phyloP scores from a whole-genome alignment of 1,140 invertebrate genomes.

The Drosophila nebulosa region DNA sequence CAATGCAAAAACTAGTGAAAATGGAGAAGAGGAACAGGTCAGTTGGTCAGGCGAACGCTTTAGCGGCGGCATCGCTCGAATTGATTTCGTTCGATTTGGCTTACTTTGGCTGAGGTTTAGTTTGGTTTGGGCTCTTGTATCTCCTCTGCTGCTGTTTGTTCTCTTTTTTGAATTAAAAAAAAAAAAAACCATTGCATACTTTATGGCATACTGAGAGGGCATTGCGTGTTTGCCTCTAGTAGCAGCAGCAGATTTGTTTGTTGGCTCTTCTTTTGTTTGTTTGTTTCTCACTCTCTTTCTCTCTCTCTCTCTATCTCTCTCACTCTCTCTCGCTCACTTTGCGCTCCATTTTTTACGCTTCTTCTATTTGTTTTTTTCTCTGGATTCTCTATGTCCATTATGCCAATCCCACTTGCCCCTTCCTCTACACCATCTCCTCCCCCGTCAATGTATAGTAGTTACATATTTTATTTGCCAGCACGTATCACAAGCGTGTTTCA shows the following conservation, averaged over 20 bases:
- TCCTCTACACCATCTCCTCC: no score
- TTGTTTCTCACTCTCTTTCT: constrained; percentile 15
- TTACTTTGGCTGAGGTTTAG: constrained; percentile 1
- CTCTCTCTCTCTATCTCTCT: background rate
- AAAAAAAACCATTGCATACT: constrained; percentile 39
- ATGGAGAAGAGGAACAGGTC: constrained; percentile 1
- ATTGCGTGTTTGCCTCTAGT: constrained; percentile 56
- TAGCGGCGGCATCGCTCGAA: background rate
- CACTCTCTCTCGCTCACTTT: background rate
- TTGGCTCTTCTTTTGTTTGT: constrained; percentile 55
- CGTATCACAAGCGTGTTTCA: constrained; percentile 70
- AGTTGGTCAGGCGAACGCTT: constrained; percentile 6
- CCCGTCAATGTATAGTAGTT: background rate
- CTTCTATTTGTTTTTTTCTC: background rate
- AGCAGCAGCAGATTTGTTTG: constrained; percentile 55
- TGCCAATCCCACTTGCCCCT: background rate
- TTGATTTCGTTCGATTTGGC: background rate
- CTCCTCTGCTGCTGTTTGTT: constrained; percentile 5
- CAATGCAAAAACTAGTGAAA: background rate
- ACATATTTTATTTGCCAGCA: constrained; percentile 58
- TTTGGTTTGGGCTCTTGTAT: constrained; percentile 17
- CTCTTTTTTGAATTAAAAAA: no score
- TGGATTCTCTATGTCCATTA: background rate
- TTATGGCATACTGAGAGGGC: constrained; percentile 50
- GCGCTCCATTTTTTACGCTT: background rate